A percentile compares a stretch with the other conserved stretches of the same genome.
Evolutionary conservation across 2,888 invertebrate genomes (phyloP).

Genomic region (Brachyptera risi): DNA sequence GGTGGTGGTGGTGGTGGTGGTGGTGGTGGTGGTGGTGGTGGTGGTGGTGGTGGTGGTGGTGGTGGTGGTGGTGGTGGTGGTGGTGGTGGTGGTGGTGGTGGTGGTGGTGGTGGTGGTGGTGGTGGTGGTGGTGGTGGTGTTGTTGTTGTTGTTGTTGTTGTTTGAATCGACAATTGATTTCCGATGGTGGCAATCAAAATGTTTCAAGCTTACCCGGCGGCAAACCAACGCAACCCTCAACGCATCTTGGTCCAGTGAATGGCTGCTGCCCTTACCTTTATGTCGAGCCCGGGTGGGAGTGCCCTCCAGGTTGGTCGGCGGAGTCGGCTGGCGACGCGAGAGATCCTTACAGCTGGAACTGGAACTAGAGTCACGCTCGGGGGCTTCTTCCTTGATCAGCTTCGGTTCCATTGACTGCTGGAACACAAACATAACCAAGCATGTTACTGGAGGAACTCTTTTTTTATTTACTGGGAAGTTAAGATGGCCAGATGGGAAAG

Average conservation of each 20-base stretch:
- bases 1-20: no score
- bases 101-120: not conserved
- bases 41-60: no score
- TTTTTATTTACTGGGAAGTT: no score
- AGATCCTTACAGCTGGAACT: constrained; percentile 24
- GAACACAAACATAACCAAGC: not conserved
- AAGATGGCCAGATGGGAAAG: no score
- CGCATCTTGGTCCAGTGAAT: no score
- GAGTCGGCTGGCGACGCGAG: constrained; percentile 37
- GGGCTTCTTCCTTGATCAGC: constrained; percentile 56
- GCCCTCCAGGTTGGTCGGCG: constrained; percentile 42
- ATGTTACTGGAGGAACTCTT: no score
- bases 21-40: no score
- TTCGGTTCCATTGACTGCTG: constrained; percentile 56
- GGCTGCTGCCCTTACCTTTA: constrained; percentile 16
- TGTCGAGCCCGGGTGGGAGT: not conserved
- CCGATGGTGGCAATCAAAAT: no score
- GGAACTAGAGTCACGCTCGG: constrained; percentile 48
- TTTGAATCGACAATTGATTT: no score
- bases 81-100: not conserved
- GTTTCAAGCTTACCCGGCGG: no score
- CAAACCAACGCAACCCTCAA: no score
- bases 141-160: no score
- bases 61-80: not conserved
- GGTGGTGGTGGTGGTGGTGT: not conserved